A percentile compares a stretch with the other conserved stretches of the same genome.
Evolutionary conservation across 2,113 vertebrate species (phyloP).

Genomic region (Ictalurus furcatus): DNA sequence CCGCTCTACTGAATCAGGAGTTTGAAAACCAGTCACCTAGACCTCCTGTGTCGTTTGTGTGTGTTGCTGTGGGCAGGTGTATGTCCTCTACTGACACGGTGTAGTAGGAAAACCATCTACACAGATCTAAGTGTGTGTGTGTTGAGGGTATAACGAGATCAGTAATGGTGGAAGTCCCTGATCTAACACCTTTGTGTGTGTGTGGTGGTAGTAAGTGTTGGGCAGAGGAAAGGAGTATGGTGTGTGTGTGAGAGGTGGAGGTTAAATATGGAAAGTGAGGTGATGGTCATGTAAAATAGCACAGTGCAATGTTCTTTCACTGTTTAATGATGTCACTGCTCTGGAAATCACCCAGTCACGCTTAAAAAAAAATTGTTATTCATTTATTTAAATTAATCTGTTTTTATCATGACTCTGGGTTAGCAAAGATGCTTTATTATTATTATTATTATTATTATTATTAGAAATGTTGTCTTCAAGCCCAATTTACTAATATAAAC

Average conservation of each 20-base stretch:
- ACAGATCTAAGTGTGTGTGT: not conserved
- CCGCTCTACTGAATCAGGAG: not conserved
- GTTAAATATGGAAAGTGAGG: not conserved
- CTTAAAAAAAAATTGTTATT: not conserved
- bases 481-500: not conserved
- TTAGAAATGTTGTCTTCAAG: not conserved
- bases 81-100: not conserved
- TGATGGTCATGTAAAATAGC: not conserved
- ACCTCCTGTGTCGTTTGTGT: not conserved
- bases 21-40: slow-evolving; percentile 26
- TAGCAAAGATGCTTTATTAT: not conserved
- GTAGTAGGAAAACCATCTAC: not conserved
- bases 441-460: no score
- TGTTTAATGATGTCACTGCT: not conserved
- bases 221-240: not conserved
- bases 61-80: slow-evolving; percentile 13
- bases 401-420: no score
- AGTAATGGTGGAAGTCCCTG: not conserved
- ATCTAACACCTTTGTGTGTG: not conserved
- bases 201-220: not conserved
- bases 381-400: not conserved
- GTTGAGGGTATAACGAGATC: not conserved
- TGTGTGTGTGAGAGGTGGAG: not conserved
- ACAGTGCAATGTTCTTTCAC: not conserved
- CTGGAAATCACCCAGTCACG: not conserved